phyloP scores from a whole-genome alignment of 2,888 invertebrate species.

The Drosophila ezoana region DNA sequence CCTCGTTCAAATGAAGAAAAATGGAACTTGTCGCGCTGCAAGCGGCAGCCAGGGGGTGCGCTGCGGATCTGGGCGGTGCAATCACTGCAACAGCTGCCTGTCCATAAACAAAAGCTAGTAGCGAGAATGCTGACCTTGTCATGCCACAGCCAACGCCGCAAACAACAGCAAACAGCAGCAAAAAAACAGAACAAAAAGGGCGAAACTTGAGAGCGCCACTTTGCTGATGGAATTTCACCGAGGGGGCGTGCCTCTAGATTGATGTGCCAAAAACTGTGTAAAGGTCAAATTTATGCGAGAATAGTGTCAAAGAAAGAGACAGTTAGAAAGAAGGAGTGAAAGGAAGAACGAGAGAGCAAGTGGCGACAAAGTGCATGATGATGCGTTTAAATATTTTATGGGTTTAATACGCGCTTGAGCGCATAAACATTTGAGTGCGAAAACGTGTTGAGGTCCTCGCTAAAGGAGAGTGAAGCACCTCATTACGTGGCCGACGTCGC shows the following conservation, averaged over 20 bases:
- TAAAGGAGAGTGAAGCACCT: conserved; percentile 26
- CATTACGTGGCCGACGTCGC: conserved; percentile 27
- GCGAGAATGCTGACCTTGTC: conserved; percentile 51
- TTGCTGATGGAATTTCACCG: conserved; percentile 58
- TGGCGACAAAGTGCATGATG: conserved; percentile 69
- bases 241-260: conserved; percentile 48
- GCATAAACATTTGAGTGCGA: conserved; percentile 74
- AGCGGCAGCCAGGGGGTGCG: conserved; percentile 39
- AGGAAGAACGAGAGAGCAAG: conserved; percentile 9
- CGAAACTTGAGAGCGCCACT: conserved; percentile 47
- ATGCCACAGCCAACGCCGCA: conserved; percentile 21
- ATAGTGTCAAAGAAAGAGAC: conserved; percentile 41
- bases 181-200: neutral
- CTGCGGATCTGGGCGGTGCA: conserved; percentile 14
- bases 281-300: conserved; percentile 72
- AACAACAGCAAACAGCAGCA: conserved; percentile 6
- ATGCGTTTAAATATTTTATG: conserved; percentile 76
- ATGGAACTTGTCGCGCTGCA: conserved; percentile 54
- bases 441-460: conserved; percentile 63
- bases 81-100: conserved; percentile 46
- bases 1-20: conserved; percentile 72
- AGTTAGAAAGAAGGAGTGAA: neutral
- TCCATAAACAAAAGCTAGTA: conserved; percentile 54
- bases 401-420: conserved; percentile 43
- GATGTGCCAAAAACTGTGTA: conserved; percentile 60